phyloP scores from a whole-genome alignment of 2,797 vertebrate species.

The Taeniopygia guttata region DNA sequence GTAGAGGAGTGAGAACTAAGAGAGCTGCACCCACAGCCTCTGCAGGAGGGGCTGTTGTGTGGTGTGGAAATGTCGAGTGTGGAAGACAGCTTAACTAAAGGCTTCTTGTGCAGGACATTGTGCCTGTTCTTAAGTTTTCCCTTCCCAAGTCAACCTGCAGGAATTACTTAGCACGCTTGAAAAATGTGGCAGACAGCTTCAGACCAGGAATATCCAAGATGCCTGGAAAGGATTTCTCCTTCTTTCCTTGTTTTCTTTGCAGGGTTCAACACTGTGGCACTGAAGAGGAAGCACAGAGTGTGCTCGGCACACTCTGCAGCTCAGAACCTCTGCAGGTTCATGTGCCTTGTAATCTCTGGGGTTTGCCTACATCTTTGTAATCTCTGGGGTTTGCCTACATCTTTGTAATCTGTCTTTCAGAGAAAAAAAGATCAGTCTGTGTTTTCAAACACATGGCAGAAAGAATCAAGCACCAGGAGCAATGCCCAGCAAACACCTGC shows the following conservation, averaged over 20 bases:
- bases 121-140: background rate
- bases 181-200: background rate
- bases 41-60: background rate
- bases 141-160: background rate
- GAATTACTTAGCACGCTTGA: background rate
- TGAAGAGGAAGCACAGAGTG: background rate
- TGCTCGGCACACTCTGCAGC: background rate
- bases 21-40: background rate
- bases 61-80: background rate
- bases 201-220: background rate
- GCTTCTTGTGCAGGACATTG: background rate
- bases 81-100: background rate
- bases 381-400: background rate
- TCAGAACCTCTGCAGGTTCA: background rate
- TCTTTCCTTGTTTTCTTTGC: background rate
- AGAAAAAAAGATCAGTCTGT: background rate
- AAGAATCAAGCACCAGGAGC: background rate
- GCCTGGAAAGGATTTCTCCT: background rate
- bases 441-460: background rate
- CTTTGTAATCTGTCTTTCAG: background rate
- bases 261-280: background rate
- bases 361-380: background rate
- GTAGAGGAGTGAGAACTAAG: background rate
- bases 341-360: background rate
- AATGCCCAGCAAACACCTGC: background rate